Percentiles rank a stretch among this genome's conserved stretches.
phyloP scores from a whole-genome alignment of 2,888 invertebrate species.

The Athripsodes cinereus region DNA sequence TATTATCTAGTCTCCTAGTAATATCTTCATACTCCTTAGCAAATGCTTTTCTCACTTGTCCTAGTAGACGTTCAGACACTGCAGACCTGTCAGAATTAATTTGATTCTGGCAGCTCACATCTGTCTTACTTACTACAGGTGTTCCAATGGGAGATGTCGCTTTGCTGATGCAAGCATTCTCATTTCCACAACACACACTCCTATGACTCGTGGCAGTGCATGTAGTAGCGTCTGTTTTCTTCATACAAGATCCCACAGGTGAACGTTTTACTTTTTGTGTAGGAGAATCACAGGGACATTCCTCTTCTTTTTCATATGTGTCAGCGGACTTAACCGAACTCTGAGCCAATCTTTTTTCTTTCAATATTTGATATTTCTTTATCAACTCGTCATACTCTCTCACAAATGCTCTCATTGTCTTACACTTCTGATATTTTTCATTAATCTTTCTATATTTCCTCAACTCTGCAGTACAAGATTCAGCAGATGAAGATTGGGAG shows the following conservation, averaged over 20 bases:
- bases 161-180: neutral
- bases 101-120: neutral
- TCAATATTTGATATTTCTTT: constrained; percentile 9
- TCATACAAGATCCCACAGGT: neutral
- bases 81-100: neutral
- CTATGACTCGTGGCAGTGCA: neutral
- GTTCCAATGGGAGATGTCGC: neutral
- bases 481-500: neutral
- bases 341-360: neutral
- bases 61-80: constrained; percentile 7
- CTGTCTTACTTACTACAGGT: neutral
- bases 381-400: constrained; percentile 22
- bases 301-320: neutral
- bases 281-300: neutral
- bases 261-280: neutral
- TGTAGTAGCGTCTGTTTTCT: neutral
- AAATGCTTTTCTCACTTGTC: constrained; percentile 13
- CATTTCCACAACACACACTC: neutral
- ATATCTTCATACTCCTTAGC: constrained; percentile 15
- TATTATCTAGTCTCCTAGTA: constrained; percentile 3
- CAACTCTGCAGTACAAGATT: neutral
- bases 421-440: constrained; percentile 22
- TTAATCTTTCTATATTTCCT: neutral
- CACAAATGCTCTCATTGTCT: constrained; percentile 20
- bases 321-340: neutral